phyloP scores from a whole-genome alignment of 2,113 vertebrate genomes.

The Cardinalis cardinalis region DNA sequence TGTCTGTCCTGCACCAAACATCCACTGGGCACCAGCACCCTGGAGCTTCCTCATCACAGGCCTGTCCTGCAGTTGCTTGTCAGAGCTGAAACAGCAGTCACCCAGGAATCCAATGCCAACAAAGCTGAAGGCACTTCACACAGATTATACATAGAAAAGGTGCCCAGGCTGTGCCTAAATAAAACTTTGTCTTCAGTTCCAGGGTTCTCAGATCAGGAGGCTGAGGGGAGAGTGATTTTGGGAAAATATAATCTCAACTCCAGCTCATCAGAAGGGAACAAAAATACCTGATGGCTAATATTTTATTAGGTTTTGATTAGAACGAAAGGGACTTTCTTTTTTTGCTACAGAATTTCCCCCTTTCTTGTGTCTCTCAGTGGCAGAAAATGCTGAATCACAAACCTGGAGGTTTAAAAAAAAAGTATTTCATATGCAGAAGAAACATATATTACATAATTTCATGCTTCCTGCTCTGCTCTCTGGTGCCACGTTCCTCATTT shows the following conservation, averaged over 20 bases:
- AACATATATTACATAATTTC: conserved; percentile 47
- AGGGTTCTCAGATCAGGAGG: neutral
- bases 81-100: neutral
- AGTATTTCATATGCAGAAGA: conserved; percentile 27
- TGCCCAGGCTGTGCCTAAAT: neutral
- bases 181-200: neutral
- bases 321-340: neutral
- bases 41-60: neutral
- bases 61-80: neutral
- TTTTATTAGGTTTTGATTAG: neutral
- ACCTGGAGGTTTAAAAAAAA: neutral
- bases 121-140: neutral
- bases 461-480: conserved; percentile 48
- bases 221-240: neutral
- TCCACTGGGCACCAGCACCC: neutral
- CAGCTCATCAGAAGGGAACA: neutral
- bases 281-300: neutral
- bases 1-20: neutral
- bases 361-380: neutral
- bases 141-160: neutral
- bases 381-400: conserved; percentile 60
- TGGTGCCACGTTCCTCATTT: conserved; percentile 54
- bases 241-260: neutral
- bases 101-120: neutral
- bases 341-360: neutral